Conservation (phyloP, 2,113 vertebrate genomes). For the Cinclus mexicanus region DNA sequence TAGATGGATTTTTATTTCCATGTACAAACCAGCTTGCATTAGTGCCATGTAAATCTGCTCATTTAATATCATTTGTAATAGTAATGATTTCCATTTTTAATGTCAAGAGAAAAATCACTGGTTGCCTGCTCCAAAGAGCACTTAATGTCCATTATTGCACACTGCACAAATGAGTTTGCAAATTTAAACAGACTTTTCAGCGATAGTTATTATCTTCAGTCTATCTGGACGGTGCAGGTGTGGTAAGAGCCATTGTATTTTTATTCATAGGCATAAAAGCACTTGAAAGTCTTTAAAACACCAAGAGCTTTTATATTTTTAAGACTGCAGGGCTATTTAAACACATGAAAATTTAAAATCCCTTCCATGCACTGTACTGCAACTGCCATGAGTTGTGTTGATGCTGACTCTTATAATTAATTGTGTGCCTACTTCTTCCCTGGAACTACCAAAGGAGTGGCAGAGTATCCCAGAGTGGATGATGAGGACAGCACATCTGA, state of each 20-base stretch:
- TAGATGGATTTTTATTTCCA: neutral
- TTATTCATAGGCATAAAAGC: neutral
- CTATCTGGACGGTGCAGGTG: neutral
- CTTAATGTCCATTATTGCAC: constrained; percentile 6
- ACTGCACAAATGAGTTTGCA: neutral
- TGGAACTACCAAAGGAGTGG: neutral
- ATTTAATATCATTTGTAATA: constrained; percentile 10
- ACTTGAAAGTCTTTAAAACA: neutral
- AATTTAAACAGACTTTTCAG: constrained; percentile 15
- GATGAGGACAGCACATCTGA: neutral
- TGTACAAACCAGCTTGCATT: neutral
- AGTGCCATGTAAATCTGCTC: neutral
- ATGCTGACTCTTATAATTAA: neutral
- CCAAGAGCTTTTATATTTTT: neutral
- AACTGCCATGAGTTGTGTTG: neutral
- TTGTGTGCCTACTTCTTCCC: neutral
- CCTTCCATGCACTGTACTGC: neutral
- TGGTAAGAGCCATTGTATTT: neutral
- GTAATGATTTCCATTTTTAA: neutral
- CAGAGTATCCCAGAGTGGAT: neutral
- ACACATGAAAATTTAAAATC: neutral
- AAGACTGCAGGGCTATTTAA: neutral
- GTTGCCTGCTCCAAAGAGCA: neutral
- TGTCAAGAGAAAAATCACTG: constrained; percentile 35
- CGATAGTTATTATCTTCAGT: neutral